Evolutionary conservation across 1,140 invertebrate species (phyloP), one percentile per base, ranked within the genome.

Genomic region (Dermatophagoides farinae): DNA sequence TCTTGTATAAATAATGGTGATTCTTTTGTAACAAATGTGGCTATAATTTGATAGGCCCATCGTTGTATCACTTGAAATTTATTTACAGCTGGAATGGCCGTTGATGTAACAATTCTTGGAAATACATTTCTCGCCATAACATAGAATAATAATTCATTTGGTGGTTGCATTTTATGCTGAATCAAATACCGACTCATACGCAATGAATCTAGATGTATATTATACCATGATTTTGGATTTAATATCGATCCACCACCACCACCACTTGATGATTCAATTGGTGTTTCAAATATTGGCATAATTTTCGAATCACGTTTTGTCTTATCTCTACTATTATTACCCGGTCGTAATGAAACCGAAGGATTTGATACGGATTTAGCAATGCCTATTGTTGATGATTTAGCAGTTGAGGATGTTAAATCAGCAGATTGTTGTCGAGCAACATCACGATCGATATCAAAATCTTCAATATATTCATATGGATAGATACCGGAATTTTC

Each of bases 31-130:
- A 96, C 76, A 76, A 96, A 97, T 68, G 86, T 90, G 58, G 91
- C 95, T 74, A 93, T 88, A 68, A 97, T 91, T 77, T 97, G 91
- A 75, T 95, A 96, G 37, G 90, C 90, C 90, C 90, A 97, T 71
- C 90, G 88, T 59, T 85, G 80, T 79, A 96, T 81, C 69, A 91
- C 87, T 73, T 90, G 90, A 40, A 79, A 78, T 69, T 85, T 81
- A 69, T 85, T 84, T 20, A 43, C 31, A 14, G 39, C 23, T 20
- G 23, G 11, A 44, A n/a, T 41, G 6, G 53, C 23, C 70, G 86
- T 89, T 39, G 84, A 72, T 70, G 87, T 83, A 20, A 86, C 86
- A 14, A 60, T 40, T 5, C 12, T 18, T 37, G 58, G 58, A 50
- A 60, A 60, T 10, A 60, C 31, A 25, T 60, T 25, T 43, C 31